Percentiles rank a stretch among this genome's conserved stretches.
Conservation (phyloP, 2,888 invertebrate genomes). For the Anaspis maculata region DNA sequence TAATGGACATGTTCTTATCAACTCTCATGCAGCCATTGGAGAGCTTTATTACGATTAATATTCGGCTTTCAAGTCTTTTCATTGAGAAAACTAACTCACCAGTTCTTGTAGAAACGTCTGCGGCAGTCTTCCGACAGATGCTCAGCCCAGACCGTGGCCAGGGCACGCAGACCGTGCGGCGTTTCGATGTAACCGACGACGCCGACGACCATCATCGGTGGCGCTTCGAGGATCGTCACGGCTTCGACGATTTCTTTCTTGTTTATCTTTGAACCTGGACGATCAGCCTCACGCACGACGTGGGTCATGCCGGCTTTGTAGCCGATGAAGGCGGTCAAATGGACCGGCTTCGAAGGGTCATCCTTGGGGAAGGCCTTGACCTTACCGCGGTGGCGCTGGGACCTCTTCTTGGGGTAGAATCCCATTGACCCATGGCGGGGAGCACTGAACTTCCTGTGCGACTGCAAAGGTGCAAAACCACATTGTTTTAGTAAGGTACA, state of each 20-base stretch:
- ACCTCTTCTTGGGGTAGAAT: constrained; percentile 98
- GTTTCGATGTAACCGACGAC: constrained; percentile 99
- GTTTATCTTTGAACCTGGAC: constrained; percentile 95
- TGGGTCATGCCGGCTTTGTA: constrained; percentile 99
- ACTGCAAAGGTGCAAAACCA: too few relatives aligned
- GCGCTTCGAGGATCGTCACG: constrained; percentile 95
- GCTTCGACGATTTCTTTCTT: constrained; percentile 99
- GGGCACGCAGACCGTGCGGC: constrained; percentile 89
- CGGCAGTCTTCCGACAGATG: constrained; percentile 98
- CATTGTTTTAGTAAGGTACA: constrained; percentile 6
- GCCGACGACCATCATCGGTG: constrained; percentile 96
- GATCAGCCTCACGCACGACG: constrained; percentile 95
- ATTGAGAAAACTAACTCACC: constrained; percentile 58
- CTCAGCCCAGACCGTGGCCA: constrained; percentile 97
- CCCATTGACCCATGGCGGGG: constrained; percentile 99
- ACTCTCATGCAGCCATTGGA: constrained; percentile 73
- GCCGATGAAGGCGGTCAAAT: constrained; percentile 94
- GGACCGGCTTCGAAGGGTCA: constrained; percentile 92
- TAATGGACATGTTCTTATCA: constrained; percentile 30
- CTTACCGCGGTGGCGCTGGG: constrained; percentile 94
- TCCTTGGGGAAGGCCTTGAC: constrained; percentile 99
- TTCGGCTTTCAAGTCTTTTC: constrained; percentile 11
- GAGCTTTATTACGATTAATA: constrained; percentile 44
- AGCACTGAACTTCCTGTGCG: constrained; percentile 99
- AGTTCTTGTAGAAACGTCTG: constrained; percentile 99